Evolutionary conservation across 2,113 vertebrate genomes (phyloP), one percentile per base, ranked within the genome.

Genomic region (Cervus canadensis): DNA sequence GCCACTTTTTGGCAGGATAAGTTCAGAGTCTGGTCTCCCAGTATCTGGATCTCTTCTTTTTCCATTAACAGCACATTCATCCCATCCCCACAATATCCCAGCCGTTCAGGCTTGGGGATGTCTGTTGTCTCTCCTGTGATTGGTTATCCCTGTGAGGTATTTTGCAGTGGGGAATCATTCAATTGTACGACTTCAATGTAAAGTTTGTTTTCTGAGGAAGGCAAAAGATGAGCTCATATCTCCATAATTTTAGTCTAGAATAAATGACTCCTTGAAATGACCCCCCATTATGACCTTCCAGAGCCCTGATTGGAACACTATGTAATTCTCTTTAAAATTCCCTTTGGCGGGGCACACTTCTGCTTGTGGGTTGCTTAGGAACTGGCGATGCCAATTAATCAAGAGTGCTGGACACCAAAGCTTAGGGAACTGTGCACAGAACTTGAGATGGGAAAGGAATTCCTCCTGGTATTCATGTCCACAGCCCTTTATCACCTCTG

Each of bases 251-350:
- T 82, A 71, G 54, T 43, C 33, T 79, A 60, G 57, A 93, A 92
- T 84, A 94, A 94, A 79, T 91, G 54, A 91, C 19, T 93, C 36
- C 83, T 96, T 78, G 40, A 94, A 96, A 91, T 79, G 91, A 83
- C 30, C 25, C n/a, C 36, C 36, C 21, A n/a, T 30, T 78, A 40
- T 93, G 89, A 93, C 48, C 62, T 97, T 50, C 36, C 13, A 82
- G 64, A 89, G 25, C 7, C 45, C 36, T 81, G 7, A 45, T 60
- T 83, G 74, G 54, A 95, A 89, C 17, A 81, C 40, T 45, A 2
- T 19, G 71, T 52, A 87, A 95, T 89, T 93, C 76, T 89, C 14
- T 78, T 91, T 74, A 89, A 97, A 95, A 62, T 89, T n/a, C 67
- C 36, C 91, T 23, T 25, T 52, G 21, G 67, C 28, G 14, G 67